Conservation (phyloP, 2,113 vertebrate species). For the Centrocercus urophasianus region DNA sequence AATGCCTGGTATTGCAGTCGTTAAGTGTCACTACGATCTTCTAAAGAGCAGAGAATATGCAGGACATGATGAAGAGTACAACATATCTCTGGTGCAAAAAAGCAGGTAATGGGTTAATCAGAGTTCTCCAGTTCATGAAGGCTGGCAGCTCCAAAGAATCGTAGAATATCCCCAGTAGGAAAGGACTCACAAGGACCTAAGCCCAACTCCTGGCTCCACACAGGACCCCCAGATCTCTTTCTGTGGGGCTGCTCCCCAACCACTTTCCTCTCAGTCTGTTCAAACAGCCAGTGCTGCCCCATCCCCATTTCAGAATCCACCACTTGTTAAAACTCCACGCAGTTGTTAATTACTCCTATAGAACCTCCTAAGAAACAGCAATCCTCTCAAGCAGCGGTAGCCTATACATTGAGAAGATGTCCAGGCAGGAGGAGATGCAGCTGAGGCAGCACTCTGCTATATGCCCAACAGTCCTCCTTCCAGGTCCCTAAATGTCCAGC, state of each 20-base stretch:
- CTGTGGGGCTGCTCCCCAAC: no score
- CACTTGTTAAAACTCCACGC: not conserved
- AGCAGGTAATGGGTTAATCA: not conserved
- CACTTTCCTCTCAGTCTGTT: no score
- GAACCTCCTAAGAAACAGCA: not conserved
- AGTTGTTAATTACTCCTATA: not conserved
- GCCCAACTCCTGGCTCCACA: not conserved
- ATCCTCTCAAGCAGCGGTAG: not conserved
- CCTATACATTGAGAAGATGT: not conserved
- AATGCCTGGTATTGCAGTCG: accelerated
- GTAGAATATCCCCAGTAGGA: not conserved
- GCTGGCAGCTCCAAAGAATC: not conserved
- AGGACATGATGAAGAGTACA: accelerated
- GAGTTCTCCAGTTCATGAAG: not conserved
- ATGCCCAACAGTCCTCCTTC: not conserved
- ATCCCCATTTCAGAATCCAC: not conserved
- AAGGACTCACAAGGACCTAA: not conserved
- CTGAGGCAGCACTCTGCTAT: not conserved
- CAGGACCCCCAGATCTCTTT: no score
- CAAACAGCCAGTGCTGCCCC: no score
- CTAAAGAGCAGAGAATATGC: not conserved
- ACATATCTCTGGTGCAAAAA: not conserved
- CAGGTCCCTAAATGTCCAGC: not conserved
- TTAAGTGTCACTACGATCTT: not conserved
- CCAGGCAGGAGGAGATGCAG: not conserved